Evolutionary conservation across 2,797 vertebrate genomes (phyloP).

Genomic region (Kryptopterus vitreolus): DNA sequence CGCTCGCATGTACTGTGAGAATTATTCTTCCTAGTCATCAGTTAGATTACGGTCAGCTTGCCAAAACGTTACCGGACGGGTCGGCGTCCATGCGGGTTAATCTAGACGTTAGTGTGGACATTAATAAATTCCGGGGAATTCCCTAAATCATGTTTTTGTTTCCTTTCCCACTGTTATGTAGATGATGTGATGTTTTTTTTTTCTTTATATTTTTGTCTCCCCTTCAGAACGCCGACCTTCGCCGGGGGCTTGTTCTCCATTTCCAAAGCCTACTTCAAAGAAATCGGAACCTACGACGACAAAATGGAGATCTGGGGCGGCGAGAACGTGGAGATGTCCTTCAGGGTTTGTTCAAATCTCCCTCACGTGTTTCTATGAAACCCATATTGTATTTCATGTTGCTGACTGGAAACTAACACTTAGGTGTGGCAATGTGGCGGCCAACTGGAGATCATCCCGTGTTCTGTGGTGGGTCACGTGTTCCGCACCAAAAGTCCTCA

Average conservation of each 20-base stretch:
- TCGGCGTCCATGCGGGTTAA: too few species aligned
- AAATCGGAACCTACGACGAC: constrained; percentile 93
- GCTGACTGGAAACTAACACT: neutral
- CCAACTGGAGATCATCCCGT: constrained; percentile 93
- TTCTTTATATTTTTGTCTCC: neutral
- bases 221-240: constrained; percentile 85
- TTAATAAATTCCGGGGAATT: too few species aligned
- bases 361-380: neutral
- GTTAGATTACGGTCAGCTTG: neutral
- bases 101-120: too few species aligned
- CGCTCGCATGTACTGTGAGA: too few species aligned
- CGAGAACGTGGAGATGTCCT: constrained; percentile 97
- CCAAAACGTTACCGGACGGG: too few species aligned
- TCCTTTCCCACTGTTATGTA: neutral
- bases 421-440: constrained; percentile 97
- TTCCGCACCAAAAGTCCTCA: constrained; percentile 96
- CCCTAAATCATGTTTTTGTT: neutral
- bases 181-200: neutral
- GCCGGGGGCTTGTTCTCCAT: constrained; percentile 95
- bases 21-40: too few species aligned
- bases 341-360: constrained; percentile 81
- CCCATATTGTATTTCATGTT: neutral
- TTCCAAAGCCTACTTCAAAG: constrained; percentile 89
- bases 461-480: constrained; percentile 94
- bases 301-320: constrained; percentile 99